Conservation (phyloP, 2,113 vertebrate genomes). For the Carassius auratus region DNA sequence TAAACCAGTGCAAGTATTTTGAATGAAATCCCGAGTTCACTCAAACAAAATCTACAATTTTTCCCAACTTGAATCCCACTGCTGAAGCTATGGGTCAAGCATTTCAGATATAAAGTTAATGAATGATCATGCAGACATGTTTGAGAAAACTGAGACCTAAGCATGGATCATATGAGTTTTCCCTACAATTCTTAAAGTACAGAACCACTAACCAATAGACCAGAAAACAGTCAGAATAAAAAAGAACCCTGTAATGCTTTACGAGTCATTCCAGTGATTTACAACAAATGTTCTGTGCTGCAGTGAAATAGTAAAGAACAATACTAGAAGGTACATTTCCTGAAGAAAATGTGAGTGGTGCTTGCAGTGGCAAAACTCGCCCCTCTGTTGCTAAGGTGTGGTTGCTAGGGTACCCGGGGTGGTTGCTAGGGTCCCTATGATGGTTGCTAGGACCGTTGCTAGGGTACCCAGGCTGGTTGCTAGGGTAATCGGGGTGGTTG, state of each 20-base stretch:
- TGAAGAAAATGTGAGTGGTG: too few relatives aligned
- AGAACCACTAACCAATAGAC: background rate
- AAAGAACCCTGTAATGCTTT: background rate
- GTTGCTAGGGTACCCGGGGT: too few relatives aligned
- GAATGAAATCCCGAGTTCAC: background rate
- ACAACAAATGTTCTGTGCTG: background rate
- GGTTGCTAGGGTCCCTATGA: too few relatives aligned
- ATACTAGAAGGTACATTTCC: too few relatives aligned
- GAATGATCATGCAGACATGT: background rate
- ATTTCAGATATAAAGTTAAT: conserved; percentile 11
- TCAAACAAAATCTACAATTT: background rate
- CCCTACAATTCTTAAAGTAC: background rate
- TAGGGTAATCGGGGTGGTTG: too few relatives aligned
- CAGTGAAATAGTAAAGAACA: conserved; percentile 19
- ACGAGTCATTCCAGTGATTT: conserved; percentile 32
- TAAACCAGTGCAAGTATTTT: background rate
- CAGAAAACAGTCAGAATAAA: background rate
- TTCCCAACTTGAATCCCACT: background rate
- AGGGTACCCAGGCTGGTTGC: too few relatives aligned
- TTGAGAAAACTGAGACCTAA: background rate
- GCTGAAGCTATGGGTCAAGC: background rate
- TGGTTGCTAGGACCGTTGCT: too few relatives aligned
- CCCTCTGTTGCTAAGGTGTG: too few relatives aligned
- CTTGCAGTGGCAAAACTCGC: too few relatives aligned
- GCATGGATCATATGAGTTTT: background rate